A percentile compares a stretch with the other conserved stretches of the same genome.
Conservation (phyloP, 2,888 invertebrate genomes). For the Parnassius glacialis region DNA sequence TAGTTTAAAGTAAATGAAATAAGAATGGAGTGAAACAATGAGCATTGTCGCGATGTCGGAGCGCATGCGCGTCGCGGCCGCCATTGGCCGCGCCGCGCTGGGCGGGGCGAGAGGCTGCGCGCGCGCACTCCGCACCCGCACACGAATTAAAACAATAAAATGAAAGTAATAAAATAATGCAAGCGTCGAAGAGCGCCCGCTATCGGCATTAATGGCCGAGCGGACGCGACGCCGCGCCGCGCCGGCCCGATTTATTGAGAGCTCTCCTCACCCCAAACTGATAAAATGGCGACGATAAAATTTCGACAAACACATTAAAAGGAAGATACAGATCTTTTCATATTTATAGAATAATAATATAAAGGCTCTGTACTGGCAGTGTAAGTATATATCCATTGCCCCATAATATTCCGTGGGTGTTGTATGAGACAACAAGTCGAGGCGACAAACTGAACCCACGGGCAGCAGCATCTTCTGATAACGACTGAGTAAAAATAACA, state of each 20-base stretch:
- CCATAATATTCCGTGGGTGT: too few relatives aligned
- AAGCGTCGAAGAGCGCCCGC: conserved; percentile 67
- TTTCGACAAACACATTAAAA: not conserved
- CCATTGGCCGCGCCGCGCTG: conserved; percentile 60
- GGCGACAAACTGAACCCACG: too few relatives aligned
- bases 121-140: conserved; percentile 77
- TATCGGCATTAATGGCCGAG: conserved; percentile 76
- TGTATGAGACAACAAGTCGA: too few relatives aligned
- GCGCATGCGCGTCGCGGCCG: conserved; percentile 44
- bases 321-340: too few relatives aligned
- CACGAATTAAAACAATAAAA: conserved; percentile 81
- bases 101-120: conserved; percentile 74
- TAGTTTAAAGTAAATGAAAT: conserved; percentile 69
- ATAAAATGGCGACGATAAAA: conserved; percentile 16
- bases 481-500: too few relatives aligned
- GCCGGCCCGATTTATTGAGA: conserved; percentile 65
- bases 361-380: too few relatives aligned
- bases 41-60: conserved; percentile 66
- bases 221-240: conserved; percentile 63
- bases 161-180: conserved; percentile 79
- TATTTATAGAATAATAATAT: too few relatives aligned
- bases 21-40: conserved; percentile 76
- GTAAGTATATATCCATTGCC: too few relatives aligned
- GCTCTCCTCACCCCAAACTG: conserved; percentile 42
- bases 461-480: too few relatives aligned